phyloP scores from a whole-genome alignment of 2,797 vertebrate species.

The Podarcis siculus region DNA sequence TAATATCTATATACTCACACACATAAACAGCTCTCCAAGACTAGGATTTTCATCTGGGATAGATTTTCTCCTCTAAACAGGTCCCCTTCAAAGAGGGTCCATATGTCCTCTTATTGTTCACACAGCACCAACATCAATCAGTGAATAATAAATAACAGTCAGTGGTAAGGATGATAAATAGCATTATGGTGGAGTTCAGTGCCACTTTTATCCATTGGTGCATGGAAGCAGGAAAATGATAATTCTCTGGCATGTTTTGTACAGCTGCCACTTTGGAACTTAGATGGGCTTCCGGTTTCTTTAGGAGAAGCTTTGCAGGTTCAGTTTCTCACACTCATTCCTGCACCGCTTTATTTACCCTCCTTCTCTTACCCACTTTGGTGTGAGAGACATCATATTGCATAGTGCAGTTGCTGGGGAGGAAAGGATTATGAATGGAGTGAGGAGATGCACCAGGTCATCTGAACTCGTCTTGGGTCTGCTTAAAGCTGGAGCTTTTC shows the following conservation, averaged over 20 bases:
- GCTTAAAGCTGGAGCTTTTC: neutral
- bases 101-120: conserved; percentile 10
- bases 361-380: too few species aligned
- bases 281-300: neutral
- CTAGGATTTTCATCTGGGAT: fast-evolving
- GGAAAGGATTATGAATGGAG: neutral
- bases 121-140: conserved; percentile 33
- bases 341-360: neutral
- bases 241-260: neutral
- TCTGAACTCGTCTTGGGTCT: neutral
- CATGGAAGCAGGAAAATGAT: neutral
- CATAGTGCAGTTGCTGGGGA: neutral
- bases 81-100: conserved; percentile 1
- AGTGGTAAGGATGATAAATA: conserved; percentile 22
- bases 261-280: neutral
- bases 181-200: neutral
- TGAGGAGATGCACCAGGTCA: neutral
- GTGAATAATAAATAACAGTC: conserved; percentile 10
- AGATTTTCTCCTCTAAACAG: neutral
- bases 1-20: neutral
- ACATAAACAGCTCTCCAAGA: conserved; percentile 1
- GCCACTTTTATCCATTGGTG: neutral
- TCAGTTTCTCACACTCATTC: neutral
- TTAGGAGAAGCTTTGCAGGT: neutral
- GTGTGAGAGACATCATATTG: neutral